Conservation (phyloP, 2,888 invertebrate genomes). For the Harpalus rubripes region DNA sequence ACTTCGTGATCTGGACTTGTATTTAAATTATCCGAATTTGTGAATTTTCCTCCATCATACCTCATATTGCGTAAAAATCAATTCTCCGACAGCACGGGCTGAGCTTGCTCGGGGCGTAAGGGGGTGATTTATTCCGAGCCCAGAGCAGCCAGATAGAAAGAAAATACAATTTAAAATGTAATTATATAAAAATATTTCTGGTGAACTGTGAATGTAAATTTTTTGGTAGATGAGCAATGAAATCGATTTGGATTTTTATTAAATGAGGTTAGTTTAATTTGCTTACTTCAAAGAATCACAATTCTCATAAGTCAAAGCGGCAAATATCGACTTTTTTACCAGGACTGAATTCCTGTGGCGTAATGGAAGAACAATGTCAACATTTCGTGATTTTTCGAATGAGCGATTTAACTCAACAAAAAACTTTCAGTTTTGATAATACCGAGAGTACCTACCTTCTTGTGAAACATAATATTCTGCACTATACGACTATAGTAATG, state of each 20-base stretch:
- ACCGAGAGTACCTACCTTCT: too few species aligned
- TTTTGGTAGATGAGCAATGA: slow-evolving; percentile 16
- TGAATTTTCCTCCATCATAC: slow-evolving; percentile 20
- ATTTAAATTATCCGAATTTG: slow-evolving; percentile 55
- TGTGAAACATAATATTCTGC: too few species aligned
- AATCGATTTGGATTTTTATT: slow-evolving; percentile 23
- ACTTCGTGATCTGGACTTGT: slow-evolving; percentile 53
- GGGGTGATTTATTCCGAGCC: slow-evolving; percentile 36
- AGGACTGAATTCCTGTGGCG: too few species aligned
- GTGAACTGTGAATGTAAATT: slow-evolving; percentile 41
- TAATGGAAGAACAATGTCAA: too few species aligned
- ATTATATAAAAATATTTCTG: slow-evolving; percentile 56
- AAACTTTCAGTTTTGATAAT: too few species aligned
- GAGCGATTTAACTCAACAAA: too few species aligned
- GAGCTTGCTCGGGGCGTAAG: not conserved
- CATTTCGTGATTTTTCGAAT: too few species aligned
- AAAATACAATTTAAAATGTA: slow-evolving; percentile 61
- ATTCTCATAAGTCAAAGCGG: too few species aligned
- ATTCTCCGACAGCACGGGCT: slow-evolving; percentile 1
- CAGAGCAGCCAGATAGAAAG: slow-evolving; percentile 27
- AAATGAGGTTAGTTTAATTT: slow-evolving; percentile 3
- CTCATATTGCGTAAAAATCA: slow-evolving; percentile 48
- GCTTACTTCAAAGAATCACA: not conserved
- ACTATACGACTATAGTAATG: too few species aligned
- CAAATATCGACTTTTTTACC: too few species aligned